Conservation (phyloP, 2,113 vertebrate species). For the Astur gentilis region DNA sequence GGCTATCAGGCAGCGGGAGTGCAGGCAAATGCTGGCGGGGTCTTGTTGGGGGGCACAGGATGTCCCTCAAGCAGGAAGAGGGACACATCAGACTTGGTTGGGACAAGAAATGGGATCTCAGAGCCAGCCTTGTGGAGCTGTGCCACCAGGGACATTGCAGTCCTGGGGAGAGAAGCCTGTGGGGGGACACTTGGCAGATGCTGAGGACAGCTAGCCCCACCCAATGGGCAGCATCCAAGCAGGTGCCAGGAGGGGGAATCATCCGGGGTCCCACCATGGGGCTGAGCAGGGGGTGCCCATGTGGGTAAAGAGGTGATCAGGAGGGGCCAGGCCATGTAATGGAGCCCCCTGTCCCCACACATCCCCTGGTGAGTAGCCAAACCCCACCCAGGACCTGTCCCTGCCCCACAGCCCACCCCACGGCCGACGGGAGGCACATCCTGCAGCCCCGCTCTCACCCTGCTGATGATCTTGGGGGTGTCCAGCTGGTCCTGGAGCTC, state of each 20-base stretch:
- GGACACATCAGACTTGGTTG: accelerated
- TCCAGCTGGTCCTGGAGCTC: conserved; percentile 86
- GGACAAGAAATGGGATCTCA: background rate
- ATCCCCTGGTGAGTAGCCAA: background rate
- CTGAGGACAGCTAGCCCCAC: background rate
- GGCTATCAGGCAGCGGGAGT: background rate
- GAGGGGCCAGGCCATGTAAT: background rate
- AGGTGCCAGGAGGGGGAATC: background rate
- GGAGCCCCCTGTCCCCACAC: background rate
- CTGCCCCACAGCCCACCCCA: background rate
- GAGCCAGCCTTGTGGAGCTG: background rate
- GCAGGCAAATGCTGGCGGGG: background rate
- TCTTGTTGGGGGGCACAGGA: accelerated
- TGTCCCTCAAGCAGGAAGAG: background rate
- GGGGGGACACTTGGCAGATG: background rate
- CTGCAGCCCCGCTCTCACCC: conserved; percentile 63
- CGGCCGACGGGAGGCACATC: accelerated
- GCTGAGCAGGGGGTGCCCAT: too few relatives aligned
- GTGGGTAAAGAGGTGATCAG: background rate
- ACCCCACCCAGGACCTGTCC: background rate
- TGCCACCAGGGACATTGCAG: background rate
- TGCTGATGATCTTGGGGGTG: conserved; percentile 69
- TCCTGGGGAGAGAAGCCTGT: background rate
- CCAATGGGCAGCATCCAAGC: accelerated
- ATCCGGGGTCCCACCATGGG: background rate